Evolutionary conservation across 2,797 vertebrate species (phyloP).

Genomic region (Gallinago nigripennis): DNA sequence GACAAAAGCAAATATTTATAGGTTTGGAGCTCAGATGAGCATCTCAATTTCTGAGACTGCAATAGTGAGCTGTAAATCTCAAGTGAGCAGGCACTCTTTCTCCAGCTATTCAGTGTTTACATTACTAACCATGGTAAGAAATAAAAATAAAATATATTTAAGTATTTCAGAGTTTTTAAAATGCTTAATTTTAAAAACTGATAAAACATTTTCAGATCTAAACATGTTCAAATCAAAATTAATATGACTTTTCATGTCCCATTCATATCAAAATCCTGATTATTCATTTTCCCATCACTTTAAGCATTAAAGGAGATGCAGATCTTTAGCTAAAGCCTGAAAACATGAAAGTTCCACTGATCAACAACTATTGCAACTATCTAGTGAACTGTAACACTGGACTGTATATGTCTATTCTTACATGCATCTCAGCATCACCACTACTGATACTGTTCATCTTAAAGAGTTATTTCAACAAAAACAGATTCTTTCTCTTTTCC

Average conservation of each 20-base stretch:
- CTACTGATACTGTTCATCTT: not conserved
- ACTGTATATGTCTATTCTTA: not conserved
- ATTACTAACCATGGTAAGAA: not conserved
- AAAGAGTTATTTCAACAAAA: not conserved
- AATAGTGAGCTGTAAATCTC: not conserved
- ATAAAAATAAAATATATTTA: not conserved
- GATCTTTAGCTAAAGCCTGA: not conserved
- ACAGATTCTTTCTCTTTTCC: not conserved
- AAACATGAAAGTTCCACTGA: not conserved
- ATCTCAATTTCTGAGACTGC: not conserved
- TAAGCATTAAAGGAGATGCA: not conserved
- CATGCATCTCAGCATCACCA: not conserved
- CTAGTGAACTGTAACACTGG: not conserved
- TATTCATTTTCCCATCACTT: not conserved
- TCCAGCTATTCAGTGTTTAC: not conserved
- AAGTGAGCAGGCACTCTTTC: not conserved
- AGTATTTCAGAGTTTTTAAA: not conserved
- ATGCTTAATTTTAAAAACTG: not conserved
- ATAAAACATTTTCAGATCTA: not conserved
- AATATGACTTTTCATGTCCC: not conserved
- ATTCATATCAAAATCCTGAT: not conserved
- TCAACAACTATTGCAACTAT: not conserved
- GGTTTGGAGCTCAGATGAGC: not conserved
- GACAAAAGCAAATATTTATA: conserved; percentile 22
- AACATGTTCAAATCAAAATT: not conserved